Conservation (phyloP, 2,113 vertebrate species). For the Carlito syrichta region DNA sequence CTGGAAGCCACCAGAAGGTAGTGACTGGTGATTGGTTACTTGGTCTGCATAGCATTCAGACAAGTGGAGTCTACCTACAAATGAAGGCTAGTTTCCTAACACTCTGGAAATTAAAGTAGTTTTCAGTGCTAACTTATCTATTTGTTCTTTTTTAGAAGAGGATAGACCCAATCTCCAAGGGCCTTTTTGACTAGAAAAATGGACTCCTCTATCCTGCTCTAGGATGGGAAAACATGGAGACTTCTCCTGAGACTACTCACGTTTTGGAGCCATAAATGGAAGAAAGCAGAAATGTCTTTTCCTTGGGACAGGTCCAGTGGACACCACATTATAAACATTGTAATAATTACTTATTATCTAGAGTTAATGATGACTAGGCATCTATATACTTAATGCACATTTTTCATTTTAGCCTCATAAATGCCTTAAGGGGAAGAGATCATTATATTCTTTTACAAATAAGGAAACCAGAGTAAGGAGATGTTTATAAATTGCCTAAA, state of each 20-base stretch:
- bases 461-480: not conserved
- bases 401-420: not conserved
- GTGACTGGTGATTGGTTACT: not conserved
- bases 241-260: not conserved
- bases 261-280: not conserved
- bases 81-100: not conserved
- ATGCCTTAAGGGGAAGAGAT: not conserved
- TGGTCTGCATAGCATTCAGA: not conserved
- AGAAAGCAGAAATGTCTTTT: not conserved
- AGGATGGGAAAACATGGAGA: not conserved
- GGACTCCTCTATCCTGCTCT: not conserved
- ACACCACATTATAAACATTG: not conserved
- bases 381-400: too few relatives aligned
- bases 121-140: not conserved
- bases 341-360: not conserved
- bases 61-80: too few relatives aligned
- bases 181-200: not conserved
- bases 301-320: not conserved
- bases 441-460: not conserved
- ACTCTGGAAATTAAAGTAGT: not conserved
- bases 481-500: not conserved
- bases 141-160: not conserved
- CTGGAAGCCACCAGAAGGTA: not conserved
- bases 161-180: not conserved
- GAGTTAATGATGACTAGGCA: not conserved